Base-by-base conservation (phyloP, 1,140 invertebrate genomes). In the Ectropis grisescens region DNA sequence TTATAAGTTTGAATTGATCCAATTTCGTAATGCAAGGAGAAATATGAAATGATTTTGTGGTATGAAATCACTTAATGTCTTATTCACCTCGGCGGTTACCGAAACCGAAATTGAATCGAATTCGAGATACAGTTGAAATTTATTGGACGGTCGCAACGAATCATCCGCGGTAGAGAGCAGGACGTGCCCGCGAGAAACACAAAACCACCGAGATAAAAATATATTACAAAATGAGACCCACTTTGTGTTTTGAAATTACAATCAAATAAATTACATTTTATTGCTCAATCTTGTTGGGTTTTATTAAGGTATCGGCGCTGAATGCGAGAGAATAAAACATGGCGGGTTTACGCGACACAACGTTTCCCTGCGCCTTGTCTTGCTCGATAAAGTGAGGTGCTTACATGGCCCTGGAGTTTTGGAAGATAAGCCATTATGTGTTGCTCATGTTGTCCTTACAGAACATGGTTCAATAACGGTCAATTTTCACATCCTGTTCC, bases 211-310 rank as follows among this genome's bases (percentile, higher is more conserved):
- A 70, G 60, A 68, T 66, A 76, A 80, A 75, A 76, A 75, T 72
- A 72, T 60, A 75, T 74, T 72, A 74, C 66, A 72, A 71, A 74
- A 68, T 67, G 61, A 71, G 72, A 49, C 48, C 66, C 67, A 74
- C 68, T 75, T 76, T 74, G 70, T 79, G 68, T 72, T 78, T 75
- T 75, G 64, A 80, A 74, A 78, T 78, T 74, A 80, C 75, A 78
- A 71, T 75, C 70, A 72, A 69, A 80, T 80, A 80, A 80, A 80
- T 80, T 80, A 80, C 72, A 58, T 78, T 79, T 80, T 80, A 80
- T 78, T 80, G 75, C 75, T 78, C 72, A 78, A 80, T 80, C 68
- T 78, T 57, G 72, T 78, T 75, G 68, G 64, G 52, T 80, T 80
- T 80, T 80, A 80, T 75, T 75, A 78, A 75, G 72, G 75, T 75